These are phyloP conservation scores for Mesoclemmys tuberculata DNA, from an alignment of 2,113 vertebrate species.

Conservation along the genomic window DNA sequence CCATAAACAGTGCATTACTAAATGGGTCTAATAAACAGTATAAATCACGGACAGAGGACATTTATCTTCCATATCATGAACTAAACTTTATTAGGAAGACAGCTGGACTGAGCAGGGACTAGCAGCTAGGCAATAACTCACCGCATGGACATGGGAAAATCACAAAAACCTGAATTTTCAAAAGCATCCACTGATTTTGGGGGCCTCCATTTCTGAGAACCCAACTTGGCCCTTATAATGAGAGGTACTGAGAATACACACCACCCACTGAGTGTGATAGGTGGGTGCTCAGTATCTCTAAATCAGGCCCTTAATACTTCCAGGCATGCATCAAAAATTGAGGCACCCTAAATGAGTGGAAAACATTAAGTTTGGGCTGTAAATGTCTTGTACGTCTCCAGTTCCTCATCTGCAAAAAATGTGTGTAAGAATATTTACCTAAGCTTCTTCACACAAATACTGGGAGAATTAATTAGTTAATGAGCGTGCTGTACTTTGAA, in stretches of 20 bases:
- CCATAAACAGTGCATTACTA: neutral
- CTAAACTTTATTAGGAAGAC: accelerated
- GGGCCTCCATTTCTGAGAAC: neutral
- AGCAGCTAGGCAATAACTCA: neutral
- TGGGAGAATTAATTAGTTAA: neutral
- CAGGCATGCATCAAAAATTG: neutral
- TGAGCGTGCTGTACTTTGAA: neutral
- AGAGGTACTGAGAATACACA: neutral
- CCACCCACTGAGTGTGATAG: neutral
- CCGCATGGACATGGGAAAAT: neutral
- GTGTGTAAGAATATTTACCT: neutral
- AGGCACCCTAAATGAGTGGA: neutral
- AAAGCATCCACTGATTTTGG: neutral
- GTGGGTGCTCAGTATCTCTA: neutral
- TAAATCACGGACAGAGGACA: neutral
- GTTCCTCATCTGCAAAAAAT: neutral
- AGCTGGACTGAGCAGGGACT: neutral
- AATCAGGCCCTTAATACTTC: neutral
- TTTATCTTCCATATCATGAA: accelerated
- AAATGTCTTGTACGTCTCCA: neutral
- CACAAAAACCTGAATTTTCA: neutral
- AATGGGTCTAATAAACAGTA: neutral
- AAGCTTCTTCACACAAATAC: neutral
- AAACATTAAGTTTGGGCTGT: neutral
- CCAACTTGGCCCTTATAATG: neutral